A percentile compares a stretch with the other conserved stretches of the same genome.
These are phyloP conservation scores for Avahi laniger DNA, from an alignment of 2,797 vertebrate species.

Conservation along the genomic window DNA sequence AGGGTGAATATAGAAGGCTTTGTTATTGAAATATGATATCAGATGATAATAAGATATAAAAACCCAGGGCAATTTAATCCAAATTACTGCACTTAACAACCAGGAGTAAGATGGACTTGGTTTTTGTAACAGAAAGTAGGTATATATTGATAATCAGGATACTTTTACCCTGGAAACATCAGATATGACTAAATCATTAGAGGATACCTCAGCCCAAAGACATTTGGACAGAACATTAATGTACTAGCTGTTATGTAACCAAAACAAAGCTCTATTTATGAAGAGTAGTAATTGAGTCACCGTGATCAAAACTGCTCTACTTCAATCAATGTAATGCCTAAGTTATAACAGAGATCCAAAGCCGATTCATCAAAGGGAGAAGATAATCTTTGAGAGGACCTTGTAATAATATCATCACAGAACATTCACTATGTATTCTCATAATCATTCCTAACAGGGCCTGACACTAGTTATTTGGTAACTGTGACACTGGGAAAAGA, in stretches of 20 bases:
- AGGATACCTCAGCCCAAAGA: background rate
- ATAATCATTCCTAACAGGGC: background rate
- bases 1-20: background rate
- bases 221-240: background rate
- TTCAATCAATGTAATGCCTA: background rate
- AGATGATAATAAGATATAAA: background rate
- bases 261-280: background rate
- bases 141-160: background rate
- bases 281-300: background rate
- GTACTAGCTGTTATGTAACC: background rate
- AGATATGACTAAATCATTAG: background rate
- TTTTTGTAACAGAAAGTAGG: background rate
- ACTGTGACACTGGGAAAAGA: background rate
- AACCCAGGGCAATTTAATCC: background rate
- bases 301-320: background rate
- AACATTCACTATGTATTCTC: background rate
- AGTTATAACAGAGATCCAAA: conserved; percentile 12
- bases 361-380: background rate
- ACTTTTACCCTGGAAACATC: background rate
- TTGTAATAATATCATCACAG: background rate
- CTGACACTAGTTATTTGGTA: background rate
- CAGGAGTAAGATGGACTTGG: background rate
- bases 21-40: background rate
- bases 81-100: background rate
- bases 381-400: background rate